Conservation (phyloP, 2,797 vertebrate species). For the Varecia variegata region DNA sequence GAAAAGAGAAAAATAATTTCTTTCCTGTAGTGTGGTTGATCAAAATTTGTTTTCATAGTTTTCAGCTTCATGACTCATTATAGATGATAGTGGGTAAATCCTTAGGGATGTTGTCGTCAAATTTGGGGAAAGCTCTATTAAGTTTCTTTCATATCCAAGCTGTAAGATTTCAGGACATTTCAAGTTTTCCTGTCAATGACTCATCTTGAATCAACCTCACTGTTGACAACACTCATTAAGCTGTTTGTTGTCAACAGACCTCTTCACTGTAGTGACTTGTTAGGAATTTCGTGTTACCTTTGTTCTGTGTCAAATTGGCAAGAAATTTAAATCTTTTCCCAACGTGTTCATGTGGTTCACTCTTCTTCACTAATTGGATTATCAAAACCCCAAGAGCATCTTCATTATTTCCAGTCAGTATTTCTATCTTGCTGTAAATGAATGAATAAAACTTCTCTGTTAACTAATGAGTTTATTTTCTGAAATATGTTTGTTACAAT, state of each 20-base stretch:
- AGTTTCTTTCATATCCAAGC: background rate
- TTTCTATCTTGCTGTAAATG: slow-evolving; percentile 15
- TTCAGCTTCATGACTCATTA: background rate
- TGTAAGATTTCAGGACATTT: background rate
- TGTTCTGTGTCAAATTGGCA: background rate
- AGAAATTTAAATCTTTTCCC: slow-evolving; percentile 28
- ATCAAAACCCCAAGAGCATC: slow-evolving; percentile 6
- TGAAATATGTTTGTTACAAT: background rate
- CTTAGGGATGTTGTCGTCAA: background rate
- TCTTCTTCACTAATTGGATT: slow-evolving; percentile 25
- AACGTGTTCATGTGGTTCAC: background rate
- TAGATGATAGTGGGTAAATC: background rate
- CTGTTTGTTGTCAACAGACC: background rate
- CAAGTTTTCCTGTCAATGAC: background rate
- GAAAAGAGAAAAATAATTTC: slow-evolving; percentile 26
- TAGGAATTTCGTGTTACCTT: background rate
- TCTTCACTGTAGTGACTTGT: background rate
- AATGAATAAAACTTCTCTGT: background rate
- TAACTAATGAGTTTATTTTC: background rate
- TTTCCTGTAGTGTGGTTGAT: background rate
- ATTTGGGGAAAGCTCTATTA: background rate
- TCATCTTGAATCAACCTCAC: background rate
- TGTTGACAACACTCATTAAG: background rate
- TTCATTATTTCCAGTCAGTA: slow-evolving; percentile 10
- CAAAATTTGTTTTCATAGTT: slow-evolving; percentile 39